Evolutionary conservation across 1,140 invertebrate species (phyloP).

Genomic region (Penaeus indicus): DNA sequence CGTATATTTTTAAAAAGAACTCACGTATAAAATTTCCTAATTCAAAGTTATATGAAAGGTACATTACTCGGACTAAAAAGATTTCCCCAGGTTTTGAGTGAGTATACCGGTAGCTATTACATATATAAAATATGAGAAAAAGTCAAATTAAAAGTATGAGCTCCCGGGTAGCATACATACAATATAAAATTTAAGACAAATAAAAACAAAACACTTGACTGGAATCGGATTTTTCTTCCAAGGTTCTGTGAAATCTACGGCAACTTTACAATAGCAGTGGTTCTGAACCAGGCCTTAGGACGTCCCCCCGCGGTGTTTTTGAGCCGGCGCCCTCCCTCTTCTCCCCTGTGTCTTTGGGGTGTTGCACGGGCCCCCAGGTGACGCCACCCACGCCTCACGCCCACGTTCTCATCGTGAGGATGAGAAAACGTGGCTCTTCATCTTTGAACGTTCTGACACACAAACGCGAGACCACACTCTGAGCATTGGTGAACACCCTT

Average conservation of each 20-base stretch:
- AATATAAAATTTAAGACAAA: too few relatives aligned
- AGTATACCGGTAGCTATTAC: too few relatives aligned
- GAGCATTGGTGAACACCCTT: constrained; percentile 21
- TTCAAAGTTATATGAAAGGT: too few relatives aligned
- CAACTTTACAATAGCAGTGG: constrained; percentile 32
- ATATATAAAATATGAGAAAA: too few relatives aligned
- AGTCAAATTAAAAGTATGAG: too few relatives aligned
- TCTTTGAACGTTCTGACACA: not conserved
- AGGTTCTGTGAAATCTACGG: not conserved
- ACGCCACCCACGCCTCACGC: constrained; percentile 18
- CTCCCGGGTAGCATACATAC: too few relatives aligned
- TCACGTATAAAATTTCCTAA: too few relatives aligned
- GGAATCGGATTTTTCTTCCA: too few relatives aligned
- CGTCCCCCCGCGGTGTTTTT: constrained; percentile 28
- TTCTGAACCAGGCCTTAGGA: constrained; percentile 35
- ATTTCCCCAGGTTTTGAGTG: too few relatives aligned
- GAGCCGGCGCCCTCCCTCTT: constrained; percentile 45
- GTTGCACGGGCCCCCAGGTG: constrained; percentile 8
- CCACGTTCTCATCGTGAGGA: constrained; percentile 7
- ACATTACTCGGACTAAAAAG: too few relatives aligned
- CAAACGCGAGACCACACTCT: constrained; percentile 30
- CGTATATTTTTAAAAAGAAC: too few relatives aligned
- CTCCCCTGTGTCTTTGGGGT: constrained; percentile 11
- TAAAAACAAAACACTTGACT: too few relatives aligned
- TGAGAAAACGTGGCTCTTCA: not conserved